Base-by-base conservation (phyloP, 2,113 vertebrate genomes). In the Lethenteron reissneri region DNA sequence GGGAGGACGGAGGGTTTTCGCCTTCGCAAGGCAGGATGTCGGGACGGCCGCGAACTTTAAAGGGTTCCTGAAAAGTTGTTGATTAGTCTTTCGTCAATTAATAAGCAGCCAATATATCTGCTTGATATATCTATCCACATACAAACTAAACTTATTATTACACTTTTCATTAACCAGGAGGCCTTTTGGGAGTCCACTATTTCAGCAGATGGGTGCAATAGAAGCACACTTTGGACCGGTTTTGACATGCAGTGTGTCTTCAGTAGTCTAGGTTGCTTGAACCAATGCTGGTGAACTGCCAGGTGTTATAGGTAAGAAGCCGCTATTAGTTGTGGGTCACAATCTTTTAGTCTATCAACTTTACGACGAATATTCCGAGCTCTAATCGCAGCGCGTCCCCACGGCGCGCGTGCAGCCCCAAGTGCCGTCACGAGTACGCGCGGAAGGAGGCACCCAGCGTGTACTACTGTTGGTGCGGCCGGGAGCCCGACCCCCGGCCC, bases 381-480 rank as follows among this genome's bases (percentile, higher is more conserved):
- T 41, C 41, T 41, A 41, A 41, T 41, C 5, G 41, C 41, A 41
- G 41, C 5, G 41, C 3, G 41, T 41, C 41, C 41, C 41, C 41
- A 41, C 41, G 41, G 41, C 6, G 6, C 41, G 41, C 41, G 75
- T 78, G 59, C 80, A 97, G 94, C 69, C 94, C 94, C 73, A 99
- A 99, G 81, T 99, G 94, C 75, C 83, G 92, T 58, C 83, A 86
- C 75, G 90, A 95, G 71, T 97, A 97, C 77, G 84, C 85, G 1
- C 83, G 82, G 41, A 84, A 83, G 2, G 82, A 88, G 75, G 92
- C 86, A 9, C 94, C 94, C 62, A 85, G 75, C 74, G 82, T 83
- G 25, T 99, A 97, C 78, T 81, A 81, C 75, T 99, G 94, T 77
- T 99, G 88, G 75, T 99, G 94, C 81, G 89, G 88, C 74, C 95